A percentile compares a stretch with the other conserved stretches of the same genome.
Evolutionary conservation across 1,140 invertebrate species (phyloP).

Genomic region (Heliconius congener): DNA sequence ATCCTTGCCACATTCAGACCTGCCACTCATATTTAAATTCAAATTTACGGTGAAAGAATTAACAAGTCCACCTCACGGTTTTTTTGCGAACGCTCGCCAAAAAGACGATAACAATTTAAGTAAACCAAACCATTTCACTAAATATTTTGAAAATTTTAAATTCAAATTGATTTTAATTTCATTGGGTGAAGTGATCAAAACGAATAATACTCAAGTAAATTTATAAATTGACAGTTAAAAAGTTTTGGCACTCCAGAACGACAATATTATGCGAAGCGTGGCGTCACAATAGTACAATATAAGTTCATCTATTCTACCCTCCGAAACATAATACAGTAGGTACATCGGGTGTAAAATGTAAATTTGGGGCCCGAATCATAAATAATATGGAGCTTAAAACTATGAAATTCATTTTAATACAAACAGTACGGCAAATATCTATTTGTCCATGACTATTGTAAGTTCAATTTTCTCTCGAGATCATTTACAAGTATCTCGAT

Average conservation of each 20-base stretch:
- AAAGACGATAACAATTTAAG: constrained; percentile 4
- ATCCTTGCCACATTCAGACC: neutral
- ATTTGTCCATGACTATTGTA: neutral
- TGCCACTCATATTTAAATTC: constrained; percentile 6
- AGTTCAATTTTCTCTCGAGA: neutral
- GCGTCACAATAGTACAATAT: constrained; percentile 53
- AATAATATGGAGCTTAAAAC: constrained; percentile 28
- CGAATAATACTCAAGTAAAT: neutral
- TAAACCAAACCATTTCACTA: constrained; percentile 8
- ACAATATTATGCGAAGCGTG: constrained; percentile 52
- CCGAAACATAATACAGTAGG: constrained; percentile 15
- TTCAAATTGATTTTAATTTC: neutral
- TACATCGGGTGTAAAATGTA: constrained; percentile 34
- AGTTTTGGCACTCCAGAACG: constrained; percentile 58
- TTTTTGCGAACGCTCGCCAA: neutral
- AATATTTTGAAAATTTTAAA: constrained; percentile 7
- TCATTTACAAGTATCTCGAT: neutral
- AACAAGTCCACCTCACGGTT: neutral
- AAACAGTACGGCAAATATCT: neutral
- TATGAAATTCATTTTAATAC: neutral
- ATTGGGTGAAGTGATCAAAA: neutral
- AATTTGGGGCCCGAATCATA: constrained; percentile 35
- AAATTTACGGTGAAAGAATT: neutral
- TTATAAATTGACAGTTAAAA: constrained; percentile 25
- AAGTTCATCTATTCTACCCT: constrained; percentile 32